phyloP scores from a whole-genome alignment of 1,140 invertebrate genomes.

The Drosophila suzukii region DNA sequence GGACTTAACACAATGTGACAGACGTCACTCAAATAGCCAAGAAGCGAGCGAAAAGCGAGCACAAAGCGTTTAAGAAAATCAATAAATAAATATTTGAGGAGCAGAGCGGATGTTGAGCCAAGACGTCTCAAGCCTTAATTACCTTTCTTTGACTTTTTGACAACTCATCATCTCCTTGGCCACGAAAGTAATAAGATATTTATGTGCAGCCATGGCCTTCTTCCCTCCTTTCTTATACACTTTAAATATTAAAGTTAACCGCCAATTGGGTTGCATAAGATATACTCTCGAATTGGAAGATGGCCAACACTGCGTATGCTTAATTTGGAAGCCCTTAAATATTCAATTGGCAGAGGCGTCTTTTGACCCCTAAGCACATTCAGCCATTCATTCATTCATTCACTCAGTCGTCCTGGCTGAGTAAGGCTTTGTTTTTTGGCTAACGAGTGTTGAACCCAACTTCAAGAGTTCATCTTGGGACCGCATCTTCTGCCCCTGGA shows the following conservation, averaged over 20 bases:
- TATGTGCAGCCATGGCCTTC: slow-evolving; percentile 20
- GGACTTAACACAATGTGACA: slow-evolving; percentile 66
- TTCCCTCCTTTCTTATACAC: slow-evolving; percentile 5
- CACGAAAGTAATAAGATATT: slow-evolving; percentile 63
- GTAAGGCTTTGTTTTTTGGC: slow-evolving; percentile 37
- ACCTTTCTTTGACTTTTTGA: slow-evolving; percentile 26
- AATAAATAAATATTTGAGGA: slow-evolving; percentile 68
- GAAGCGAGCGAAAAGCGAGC: slow-evolving; percentile 52
- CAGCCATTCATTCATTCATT: slow-evolving; percentile 1
- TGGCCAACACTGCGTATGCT: slow-evolving; percentile 56
- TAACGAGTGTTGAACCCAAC: slow-evolving; percentile 72
- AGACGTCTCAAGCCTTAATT: slow-evolving; percentile 48
- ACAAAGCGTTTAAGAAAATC: slow-evolving; percentile 70
- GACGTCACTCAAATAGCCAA: slow-evolving; percentile 63
- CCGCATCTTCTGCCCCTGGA: slow-evolving; percentile 61
- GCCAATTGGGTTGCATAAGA: slow-evolving; percentile 44
- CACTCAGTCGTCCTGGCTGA: not conserved
- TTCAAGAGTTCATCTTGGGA: slow-evolving; percentile 71
- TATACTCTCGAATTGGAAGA: slow-evolving; percentile 7
- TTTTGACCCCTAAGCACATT: slow-evolving; percentile 44
- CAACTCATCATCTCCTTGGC: slow-evolving; percentile 7
- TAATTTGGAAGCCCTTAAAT: slow-evolving; percentile 61
- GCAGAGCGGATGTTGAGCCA: slow-evolving; percentile 40
- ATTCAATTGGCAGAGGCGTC: slow-evolving; percentile 44
- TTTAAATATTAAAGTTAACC: slow-evolving; percentile 63